phyloP scores from a whole-genome alignment of 2,797 vertebrate species.

The Gephyroberyx darwinii region DNA sequence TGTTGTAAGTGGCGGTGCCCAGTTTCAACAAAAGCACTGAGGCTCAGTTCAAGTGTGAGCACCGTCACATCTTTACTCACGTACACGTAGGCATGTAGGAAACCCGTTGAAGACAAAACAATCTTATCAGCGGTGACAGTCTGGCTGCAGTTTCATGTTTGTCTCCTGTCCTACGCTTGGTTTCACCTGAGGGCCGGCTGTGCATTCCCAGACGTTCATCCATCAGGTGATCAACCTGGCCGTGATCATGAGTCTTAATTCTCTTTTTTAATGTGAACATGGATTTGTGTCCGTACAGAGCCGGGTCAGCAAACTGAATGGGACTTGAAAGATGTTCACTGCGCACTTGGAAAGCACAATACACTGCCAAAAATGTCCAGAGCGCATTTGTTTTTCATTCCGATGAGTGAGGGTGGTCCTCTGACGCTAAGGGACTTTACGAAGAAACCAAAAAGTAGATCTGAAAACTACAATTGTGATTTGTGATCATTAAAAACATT shows the following conservation, averaged over 20 bases:
- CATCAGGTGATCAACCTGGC: conserved; percentile 9
- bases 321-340: no score
- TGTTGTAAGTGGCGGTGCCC: background rate
- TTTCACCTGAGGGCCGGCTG: conserved; percentile 41
- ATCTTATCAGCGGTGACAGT: conserved; percentile 39
- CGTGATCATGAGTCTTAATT: background rate
- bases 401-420: no score
- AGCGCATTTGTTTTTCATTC: no score
- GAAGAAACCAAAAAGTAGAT: no score
- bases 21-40: background rate
- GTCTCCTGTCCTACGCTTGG: conserved; percentile 17
- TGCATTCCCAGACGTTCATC: conserved; percentile 9
- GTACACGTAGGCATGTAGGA: background rate
- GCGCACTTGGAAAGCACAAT: no score
- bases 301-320: no score
- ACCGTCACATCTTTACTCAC: background rate
- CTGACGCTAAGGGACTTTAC: no score
- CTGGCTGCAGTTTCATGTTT: background rate
- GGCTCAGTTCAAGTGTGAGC: background rate
- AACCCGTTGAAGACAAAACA: conserved; percentile 38
- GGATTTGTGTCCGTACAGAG: no score
- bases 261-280: no score
- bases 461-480: no score
- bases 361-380: no score
- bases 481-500: no score